Base-by-base conservation (phyloP, 2,113 vertebrate genomes). In the Corydoras sp. region DNA sequence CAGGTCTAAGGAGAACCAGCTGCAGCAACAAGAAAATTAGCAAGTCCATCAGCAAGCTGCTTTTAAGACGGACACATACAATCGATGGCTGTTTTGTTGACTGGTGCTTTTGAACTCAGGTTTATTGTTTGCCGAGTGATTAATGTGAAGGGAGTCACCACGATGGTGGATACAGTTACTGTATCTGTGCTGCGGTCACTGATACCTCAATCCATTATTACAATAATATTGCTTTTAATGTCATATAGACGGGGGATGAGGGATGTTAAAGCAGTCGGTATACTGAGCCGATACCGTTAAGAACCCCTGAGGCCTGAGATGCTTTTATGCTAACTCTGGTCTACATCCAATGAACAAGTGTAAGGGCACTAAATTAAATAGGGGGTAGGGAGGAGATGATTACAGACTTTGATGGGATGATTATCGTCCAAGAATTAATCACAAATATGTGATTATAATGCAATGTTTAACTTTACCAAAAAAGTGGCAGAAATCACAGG, bases 161-260 rank as follows among this genome's bases (percentile, higher is more conserved):
- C 65, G 48, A 51, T 58, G 62, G 72, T 74, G 59, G 70, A 72
- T 71, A 29, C 53, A 4, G 65, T 68, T 68, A 74, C 71, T 62
- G 54, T 73, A 77, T 71, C 76, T 77, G 55, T 31, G 70, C 58
- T 65, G 32, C 50, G 11, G 76, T 71, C 62, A 77, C 71, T 62
- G 76, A 77, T 71, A 77, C 76, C 62, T 30, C n/a, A 60, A 49
- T 62, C 67, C 68, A 65, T 73, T 73, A 61, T 73, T 15, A 29
- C 11, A 59, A 32, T 35, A 35, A 53, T 12, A 65, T 71, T 73
- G 48, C 62, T 32, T 69, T 65, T 35, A 54, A 60, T 60, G 61
- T 58, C 55, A 55, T 62, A 74, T 55, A 29, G 58, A 56, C n/a
- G 58, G 58, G 67, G 58, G 72, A 68, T 43, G 58, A 62, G 15